These are phyloP conservation scores for Mycteria americana DNA, from an alignment of 2,797 vertebrate genomes.

Conservation along the genomic window DNA sequence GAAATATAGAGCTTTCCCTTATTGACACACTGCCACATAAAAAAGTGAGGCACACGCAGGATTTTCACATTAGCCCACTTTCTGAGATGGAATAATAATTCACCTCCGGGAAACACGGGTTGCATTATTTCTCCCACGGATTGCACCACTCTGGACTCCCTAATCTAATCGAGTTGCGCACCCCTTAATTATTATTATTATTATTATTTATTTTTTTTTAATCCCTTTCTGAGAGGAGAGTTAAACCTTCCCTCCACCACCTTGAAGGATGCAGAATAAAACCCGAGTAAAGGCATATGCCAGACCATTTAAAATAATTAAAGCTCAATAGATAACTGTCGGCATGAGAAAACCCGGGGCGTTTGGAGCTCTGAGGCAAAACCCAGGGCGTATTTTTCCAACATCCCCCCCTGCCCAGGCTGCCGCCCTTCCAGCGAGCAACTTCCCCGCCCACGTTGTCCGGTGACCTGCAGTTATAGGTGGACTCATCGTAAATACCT, in stretches of 20 bases:
- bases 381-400: not conserved
- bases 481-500: constrained; percentile 27
- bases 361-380: not conserved
- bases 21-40: constrained; percentile 72
- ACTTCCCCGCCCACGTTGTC: not conserved
- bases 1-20: constrained; percentile 72
- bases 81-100: constrained; percentile 60
- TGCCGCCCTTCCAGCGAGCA: not conserved
- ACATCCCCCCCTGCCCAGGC: not conserved
- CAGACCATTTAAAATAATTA: not conserved
- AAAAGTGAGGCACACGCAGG: constrained; percentile 54
- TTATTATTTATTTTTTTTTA: constrained; percentile 2
- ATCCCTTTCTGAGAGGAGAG: not conserved
- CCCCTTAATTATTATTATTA: constrained; percentile 7
- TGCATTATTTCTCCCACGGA: constrained; percentile 7
- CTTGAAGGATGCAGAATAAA: not conserved
- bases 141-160: not conserved
- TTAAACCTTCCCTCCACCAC: not conserved
- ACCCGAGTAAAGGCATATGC: not conserved
- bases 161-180: not conserved
- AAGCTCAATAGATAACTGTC: not conserved
- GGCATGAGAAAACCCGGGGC: not conserved
- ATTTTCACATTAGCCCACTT: constrained; percentile 64
- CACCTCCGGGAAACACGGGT: constrained; percentile 12
- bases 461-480: constrained; percentile 20